phyloP scores from a whole-genome alignment of 2,888 invertebrate genomes.

The Epinotia ramella region DNA sequence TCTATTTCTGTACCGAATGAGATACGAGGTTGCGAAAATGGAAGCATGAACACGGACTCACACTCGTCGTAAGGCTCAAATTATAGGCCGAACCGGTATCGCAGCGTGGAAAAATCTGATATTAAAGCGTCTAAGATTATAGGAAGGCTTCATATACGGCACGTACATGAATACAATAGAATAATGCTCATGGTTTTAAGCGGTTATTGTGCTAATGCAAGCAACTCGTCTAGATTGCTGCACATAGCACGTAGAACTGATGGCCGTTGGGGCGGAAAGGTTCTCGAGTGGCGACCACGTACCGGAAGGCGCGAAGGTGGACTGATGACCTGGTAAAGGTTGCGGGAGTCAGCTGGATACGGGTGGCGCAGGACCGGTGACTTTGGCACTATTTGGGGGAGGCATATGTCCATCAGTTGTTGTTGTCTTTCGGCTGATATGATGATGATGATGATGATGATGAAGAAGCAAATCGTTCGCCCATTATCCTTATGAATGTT shows the following conservation, averaged over 20 bases:
- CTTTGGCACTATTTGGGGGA: too few species aligned
- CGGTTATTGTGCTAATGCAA: conserved; percentile 15
- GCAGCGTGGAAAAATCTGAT: conserved; percentile 37
- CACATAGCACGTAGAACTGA: too few species aligned
- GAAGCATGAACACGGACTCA: conserved; percentile 2
- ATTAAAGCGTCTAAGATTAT: conserved; percentile 26
- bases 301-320: too few species aligned
- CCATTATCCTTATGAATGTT: neutral
- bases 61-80: conserved; percentile 21
- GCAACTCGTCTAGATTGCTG: too few species aligned
- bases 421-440: too few species aligned
- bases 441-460: too few species aligned
- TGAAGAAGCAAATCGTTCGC: neutral
- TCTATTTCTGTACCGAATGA: neutral
- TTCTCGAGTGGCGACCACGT: too few species aligned
- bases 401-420: too few species aligned
- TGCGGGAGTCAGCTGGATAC: too few species aligned
- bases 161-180: conserved; percentile 17
- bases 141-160: conserved; percentile 28
- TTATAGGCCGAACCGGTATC: conserved; percentile 22
- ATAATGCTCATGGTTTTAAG: conserved; percentile 3
- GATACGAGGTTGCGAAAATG: neutral
- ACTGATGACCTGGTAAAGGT: too few species aligned
- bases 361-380: too few species aligned
- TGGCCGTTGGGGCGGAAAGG: too few species aligned